Percentiles rank a stretch among this genome's conserved stretches.
phyloP scores from a whole-genome alignment of 2,113 vertebrate species.

The Condylura cristata region DNA sequence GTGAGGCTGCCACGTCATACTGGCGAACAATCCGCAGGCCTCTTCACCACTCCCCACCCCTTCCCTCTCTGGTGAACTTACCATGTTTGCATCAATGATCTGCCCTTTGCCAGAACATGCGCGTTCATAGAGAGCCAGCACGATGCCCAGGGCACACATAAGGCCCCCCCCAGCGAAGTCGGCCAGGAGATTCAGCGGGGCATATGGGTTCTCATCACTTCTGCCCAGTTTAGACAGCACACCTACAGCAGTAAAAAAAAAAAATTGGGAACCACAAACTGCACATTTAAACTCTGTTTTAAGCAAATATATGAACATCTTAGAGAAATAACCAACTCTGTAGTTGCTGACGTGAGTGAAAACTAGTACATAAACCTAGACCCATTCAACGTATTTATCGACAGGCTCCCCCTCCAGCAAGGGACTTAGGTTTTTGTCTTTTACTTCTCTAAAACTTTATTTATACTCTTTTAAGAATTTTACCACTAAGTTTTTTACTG shows the following conservation, averaged over 20 bases:
- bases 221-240: slow-evolving; percentile 93
- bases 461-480: slow-evolving; percentile 10
- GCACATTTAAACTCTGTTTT: not conserved
- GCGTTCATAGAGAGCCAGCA: slow-evolving; percentile 92
- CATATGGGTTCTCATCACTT: slow-evolving; percentile 89
- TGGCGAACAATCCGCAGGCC: not conserved
- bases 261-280: not conserved
- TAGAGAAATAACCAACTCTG: slow-evolving; percentile 4
- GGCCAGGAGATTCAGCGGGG: slow-evolving; percentile 94
- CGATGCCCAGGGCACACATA: slow-evolving; percentile 92
- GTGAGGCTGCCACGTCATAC: not conserved
- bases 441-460: not conserved
- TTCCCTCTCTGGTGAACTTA: slow-evolving; percentile 77
- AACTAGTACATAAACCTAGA: not conserved
- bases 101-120: slow-evolving; percentile 93
- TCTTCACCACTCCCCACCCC: not conserved
- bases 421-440: not conserved
- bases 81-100: slow-evolving; percentile 95
- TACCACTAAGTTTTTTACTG: slow-evolving; percentile 20
- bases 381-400: not conserved
- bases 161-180: slow-evolving; percentile 96
- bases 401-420: not conserved
- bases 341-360: not conserved
- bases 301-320: not conserved
- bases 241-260: slow-evolving; percentile 83